Percentiles rank a stretch among this genome's conserved stretches.
Evolutionary conservation across 2,113 vertebrate genomes (phyloP).

Genomic region (Octodon degus): DNA sequence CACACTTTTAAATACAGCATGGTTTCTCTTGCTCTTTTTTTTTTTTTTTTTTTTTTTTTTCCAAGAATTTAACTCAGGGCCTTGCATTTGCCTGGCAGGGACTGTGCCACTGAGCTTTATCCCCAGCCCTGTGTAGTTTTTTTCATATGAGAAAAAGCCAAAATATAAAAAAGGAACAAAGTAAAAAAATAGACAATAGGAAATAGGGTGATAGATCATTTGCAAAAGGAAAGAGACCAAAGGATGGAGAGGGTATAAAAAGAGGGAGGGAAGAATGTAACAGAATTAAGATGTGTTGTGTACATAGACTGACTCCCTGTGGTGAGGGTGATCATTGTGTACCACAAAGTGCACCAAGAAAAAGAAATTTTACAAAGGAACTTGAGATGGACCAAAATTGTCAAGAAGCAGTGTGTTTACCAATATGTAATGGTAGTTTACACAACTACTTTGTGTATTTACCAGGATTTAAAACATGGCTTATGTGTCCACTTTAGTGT

Average conservation of each 20-base stretch:
- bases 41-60: not conserved
- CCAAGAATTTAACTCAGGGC: too few relatives aligned
- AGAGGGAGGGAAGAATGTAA: not conserved
- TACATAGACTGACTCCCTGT: not conserved
- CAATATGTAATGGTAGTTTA: not conserved
- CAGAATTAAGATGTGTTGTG: not conserved
- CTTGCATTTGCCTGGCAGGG: too few relatives aligned
- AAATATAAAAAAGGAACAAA: not conserved
- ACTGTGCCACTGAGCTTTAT: too few relatives aligned
- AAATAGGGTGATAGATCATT: not conserved
- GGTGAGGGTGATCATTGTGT: not conserved
- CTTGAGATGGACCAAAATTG: not conserved
- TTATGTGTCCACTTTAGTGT: not conserved
- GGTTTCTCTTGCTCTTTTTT: not conserved
- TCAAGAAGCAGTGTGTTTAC: not conserved
- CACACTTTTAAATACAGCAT: not conserved
- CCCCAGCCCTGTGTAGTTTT: not conserved
- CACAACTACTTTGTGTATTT: not conserved
- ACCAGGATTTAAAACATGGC: not conserved
- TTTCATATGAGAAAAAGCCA: not conserved
- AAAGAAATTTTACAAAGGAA: not conserved
- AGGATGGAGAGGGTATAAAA: not conserved
- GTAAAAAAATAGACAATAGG: not conserved
- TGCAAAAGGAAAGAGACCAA: not conserved
- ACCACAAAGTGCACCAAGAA: not conserved